Conservation (phyloP, 2,113 vertebrate genomes). For the Eurypyga helias region DNA sequence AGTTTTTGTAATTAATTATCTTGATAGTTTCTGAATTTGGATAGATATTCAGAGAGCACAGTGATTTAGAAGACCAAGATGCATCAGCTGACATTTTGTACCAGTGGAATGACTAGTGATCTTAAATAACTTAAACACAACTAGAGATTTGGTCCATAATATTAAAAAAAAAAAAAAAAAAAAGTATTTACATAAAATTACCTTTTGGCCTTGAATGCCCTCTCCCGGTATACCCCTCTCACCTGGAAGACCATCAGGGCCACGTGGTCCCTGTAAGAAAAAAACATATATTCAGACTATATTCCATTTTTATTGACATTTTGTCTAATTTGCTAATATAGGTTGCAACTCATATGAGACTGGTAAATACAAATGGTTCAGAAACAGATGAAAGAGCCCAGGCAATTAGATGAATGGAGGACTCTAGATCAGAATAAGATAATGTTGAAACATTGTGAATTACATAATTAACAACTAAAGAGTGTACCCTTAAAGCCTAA, state of each 20-base stretch:
- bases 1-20: background rate
- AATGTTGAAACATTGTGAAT: background rate
- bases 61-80: background rate
- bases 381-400: background rate
- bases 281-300: background rate
- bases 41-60: background rate
- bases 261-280: constrained; percentile 77
- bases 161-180: background rate
- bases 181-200: constrained; percentile 24
- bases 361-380: background rate
- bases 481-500: background rate
- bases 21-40: background rate
- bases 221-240: constrained; percentile 81
- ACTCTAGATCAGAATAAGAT: background rate
- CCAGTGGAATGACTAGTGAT: background rate
- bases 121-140: background rate
- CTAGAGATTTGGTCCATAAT: background rate
- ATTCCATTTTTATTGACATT: background rate
- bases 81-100: background rate
- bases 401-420: background rate
- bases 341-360: background rate
- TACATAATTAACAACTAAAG: background rate
- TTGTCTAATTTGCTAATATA: background rate
- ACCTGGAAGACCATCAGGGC: constrained; percentile 81
- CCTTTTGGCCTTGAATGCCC: constrained; percentile 85